Evolutionary conservation across 2,113 vertebrate genomes (phyloP).

Genomic region (Bothrops jararaca): DNA sequence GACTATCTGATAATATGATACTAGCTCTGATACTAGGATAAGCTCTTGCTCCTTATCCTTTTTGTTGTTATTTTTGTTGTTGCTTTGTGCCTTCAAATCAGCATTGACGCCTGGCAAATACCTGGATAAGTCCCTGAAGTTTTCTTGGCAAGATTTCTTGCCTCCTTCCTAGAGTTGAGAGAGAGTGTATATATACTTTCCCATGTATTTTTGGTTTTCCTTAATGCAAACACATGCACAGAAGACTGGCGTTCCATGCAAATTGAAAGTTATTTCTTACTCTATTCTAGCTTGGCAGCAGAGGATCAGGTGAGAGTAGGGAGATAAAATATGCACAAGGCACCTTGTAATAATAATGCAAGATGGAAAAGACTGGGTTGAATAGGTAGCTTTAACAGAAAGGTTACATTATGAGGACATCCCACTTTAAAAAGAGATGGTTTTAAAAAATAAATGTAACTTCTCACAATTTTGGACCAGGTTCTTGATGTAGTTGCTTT

Average conservation of each 20-base stretch:
- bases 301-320: background rate
- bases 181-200: background rate
- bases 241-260: background rate
- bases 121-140: background rate
- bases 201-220: background rate
- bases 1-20: background rate
- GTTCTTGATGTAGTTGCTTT: background rate
- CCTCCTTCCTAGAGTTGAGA: background rate
- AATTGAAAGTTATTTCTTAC: background rate
- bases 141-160: background rate
- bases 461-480: background rate
- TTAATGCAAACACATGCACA: background rate
- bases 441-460: background rate
- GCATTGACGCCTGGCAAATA: background rate
- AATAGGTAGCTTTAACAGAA: background rate
- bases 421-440: background rate
- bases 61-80: background rate
- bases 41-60: background rate
- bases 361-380: background rate
- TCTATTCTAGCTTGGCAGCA: background rate
- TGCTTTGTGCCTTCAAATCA: background rate
- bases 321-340: background rate
- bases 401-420: background rate
- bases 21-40: background rate
- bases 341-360: background rate